Base-by-base conservation (phyloP, 2,113 vertebrate species). In the Pleuronectes platessa region DNA sequence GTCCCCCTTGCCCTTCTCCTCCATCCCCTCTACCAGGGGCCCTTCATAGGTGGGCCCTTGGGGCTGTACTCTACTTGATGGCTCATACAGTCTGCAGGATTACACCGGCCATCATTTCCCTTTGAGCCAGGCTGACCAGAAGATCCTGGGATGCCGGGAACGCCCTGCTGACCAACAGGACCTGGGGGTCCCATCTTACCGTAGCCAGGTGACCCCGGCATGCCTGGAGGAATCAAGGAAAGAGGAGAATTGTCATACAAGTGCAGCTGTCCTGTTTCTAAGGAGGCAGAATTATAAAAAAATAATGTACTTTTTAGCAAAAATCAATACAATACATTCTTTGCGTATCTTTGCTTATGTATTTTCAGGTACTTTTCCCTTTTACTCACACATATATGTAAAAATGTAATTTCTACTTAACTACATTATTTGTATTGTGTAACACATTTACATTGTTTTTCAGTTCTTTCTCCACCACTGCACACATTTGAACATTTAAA, bases 141-240 rank as follows among this genome's bases (percentile, higher is more conserved):
- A 1, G 96, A 89, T 0, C 97, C 98, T 0, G 97, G 95, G 51
- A 99, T 90, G 0, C 98, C 98, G 0, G 98, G 97, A 71, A 98
- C 96, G 24, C 98, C 98, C 89, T 99, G 98, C 79, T 99, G 98
- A 40, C 98, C 98, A 77, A 96, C 95, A 0, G 97, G 81, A 49
- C 98, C 98, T 0, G 97, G 95, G 4, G 96, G 90, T 0, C 97
- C 98, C 88, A 96, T 95, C 89, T 99, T 99, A 51, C 98, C 96
- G 0, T 99, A 99, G 31, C 97, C 97, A 2, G 94, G 97, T 26
- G 96, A 93, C 1, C 97, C 98, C 5, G 97, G 97, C 42, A 96
- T 82, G 87, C 98, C 98, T 99, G 79, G 17, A 58, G 69, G 23
- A 60, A 72, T 21, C 64, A 68, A 2, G 5, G 18, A 66, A 20